These are phyloP conservation scores for Nyctibius bracteatus DNA, from an alignment of 2,113 vertebrate genomes.

Conservation along the genomic window DNA sequence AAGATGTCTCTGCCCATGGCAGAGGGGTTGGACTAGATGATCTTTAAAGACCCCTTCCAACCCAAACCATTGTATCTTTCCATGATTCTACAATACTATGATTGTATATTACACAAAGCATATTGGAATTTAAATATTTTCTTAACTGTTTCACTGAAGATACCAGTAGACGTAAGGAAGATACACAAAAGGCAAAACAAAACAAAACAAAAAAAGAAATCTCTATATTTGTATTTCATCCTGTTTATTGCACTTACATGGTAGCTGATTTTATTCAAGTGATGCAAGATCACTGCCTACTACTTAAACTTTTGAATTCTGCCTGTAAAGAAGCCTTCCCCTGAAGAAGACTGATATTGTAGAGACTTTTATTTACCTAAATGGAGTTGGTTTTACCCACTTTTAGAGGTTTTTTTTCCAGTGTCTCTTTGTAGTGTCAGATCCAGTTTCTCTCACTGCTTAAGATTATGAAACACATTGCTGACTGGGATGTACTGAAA, in stretches of 20 bases:
- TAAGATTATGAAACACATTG: not conserved
- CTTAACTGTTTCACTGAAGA: not conserved
- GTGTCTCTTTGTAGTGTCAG: not conserved
- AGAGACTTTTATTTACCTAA: not conserved
- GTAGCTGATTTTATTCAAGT: not conserved
- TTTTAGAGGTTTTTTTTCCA: not conserved
- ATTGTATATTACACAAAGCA: not conserved
- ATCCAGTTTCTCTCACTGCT: not conserved
- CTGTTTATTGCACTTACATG: not conserved
- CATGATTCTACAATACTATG: not conserved
- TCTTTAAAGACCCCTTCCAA: not conserved
- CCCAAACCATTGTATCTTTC: too few relatives aligned
- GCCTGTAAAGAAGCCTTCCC: not conserved
- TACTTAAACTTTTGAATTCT: not conserved
- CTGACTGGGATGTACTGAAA: not conserved
- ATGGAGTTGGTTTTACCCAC: not conserved
- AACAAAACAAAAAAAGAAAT: not conserved
- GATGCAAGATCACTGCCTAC: not conserved
- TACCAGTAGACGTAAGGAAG: fast-evolving
- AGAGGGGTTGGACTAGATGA: not conserved
- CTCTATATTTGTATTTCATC: not conserved
- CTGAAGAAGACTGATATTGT: not conserved
- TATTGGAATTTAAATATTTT: not conserved
- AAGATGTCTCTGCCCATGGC: not conserved
- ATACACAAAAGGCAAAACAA: not conserved